A percentile compares a stretch with the other conserved stretches of the same genome.
phyloP scores from a whole-genome alignment of 2,797 vertebrate genomes.

The Sphenodon punctatus region DNA sequence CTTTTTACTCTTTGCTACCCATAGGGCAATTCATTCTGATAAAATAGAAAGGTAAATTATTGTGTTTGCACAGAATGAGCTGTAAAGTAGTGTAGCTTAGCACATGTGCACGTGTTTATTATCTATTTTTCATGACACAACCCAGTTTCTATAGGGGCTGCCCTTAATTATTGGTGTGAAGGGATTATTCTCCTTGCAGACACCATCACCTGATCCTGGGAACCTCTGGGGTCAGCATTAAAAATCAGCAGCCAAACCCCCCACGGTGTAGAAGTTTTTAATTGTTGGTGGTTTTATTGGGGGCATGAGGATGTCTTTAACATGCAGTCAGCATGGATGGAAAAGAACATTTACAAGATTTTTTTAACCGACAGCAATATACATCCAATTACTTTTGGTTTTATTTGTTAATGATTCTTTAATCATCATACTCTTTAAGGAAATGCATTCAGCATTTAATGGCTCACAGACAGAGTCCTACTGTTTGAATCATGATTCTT shows the following conservation, averaged over 20 bases:
- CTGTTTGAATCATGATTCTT: conserved; percentile 8
- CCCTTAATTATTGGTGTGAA: conserved; percentile 81
- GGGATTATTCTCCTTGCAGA: conserved; percentile 74
- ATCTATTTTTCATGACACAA: conserved; percentile 80
- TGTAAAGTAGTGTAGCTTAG: conserved; percentile 83
- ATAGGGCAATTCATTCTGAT: conserved; percentile 73
- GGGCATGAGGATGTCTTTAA: conserved; percentile 27
- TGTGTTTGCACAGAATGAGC: conserved; percentile 77
- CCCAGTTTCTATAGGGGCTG: conserved; percentile 70
- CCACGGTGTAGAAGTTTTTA: conserved; percentile 50
- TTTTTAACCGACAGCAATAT: conserved; percentile 62
- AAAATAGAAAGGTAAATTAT: conserved; percentile 81
- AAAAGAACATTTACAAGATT: conserved; percentile 59
- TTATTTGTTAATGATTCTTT: conserved; percentile 58
- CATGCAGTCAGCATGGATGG: conserved; percentile 26
- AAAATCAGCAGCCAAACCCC: conserved; percentile 48
- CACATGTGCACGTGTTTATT: conserved; percentile 83
- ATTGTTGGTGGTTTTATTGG: conserved; percentile 54
- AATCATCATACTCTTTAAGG: conserved; percentile 45
- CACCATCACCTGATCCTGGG: conserved; percentile 69
- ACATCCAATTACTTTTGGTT: conserved; percentile 62
- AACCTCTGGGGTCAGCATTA: conserved; percentile 66
- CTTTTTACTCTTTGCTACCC: conserved; percentile 73
- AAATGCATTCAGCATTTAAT: conserved; percentile 14
- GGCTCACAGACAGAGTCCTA: neutral